Evolutionary conservation across 2,113 vertebrate genomes (phyloP).

Genomic region (Campylomormyrus numenius): DNA sequence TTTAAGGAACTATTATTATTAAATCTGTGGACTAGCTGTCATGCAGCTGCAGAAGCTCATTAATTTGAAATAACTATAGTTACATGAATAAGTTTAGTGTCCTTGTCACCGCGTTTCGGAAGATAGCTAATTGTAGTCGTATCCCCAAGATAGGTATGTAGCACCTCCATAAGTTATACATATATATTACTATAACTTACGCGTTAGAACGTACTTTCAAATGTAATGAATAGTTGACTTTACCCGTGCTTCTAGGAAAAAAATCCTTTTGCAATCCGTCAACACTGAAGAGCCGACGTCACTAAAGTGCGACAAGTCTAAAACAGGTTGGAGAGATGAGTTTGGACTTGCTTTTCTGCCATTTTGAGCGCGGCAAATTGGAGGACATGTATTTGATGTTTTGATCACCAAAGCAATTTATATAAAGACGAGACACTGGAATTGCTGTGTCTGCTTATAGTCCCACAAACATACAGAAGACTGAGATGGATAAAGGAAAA

Average conservation of each 20-base stretch:
- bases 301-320: background rate
- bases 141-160: background rate
- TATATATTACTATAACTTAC: background rate
- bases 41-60: background rate
- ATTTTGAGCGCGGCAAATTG: constrained; percentile 12
- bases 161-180: background rate
- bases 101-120: background rate
- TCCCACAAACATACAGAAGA: background rate
- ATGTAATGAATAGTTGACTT: background rate
- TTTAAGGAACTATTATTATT: background rate
- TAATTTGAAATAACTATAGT: background rate
- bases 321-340: background rate
- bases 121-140: background rate
- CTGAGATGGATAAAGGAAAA: background rate
- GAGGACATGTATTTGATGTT: background rate
- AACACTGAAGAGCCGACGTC: background rate
- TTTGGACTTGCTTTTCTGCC: background rate
- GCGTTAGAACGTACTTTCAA: background rate
- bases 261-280: background rate
- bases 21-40: background rate
- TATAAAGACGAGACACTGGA: background rate
- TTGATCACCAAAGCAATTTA: background rate
- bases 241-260: background rate
- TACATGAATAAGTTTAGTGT: background rate
- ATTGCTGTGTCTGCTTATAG: background rate